Evolutionary conservation across 2,113 vertebrate genomes (phyloP).

Genomic region (Nansenia antarctica): DNA sequence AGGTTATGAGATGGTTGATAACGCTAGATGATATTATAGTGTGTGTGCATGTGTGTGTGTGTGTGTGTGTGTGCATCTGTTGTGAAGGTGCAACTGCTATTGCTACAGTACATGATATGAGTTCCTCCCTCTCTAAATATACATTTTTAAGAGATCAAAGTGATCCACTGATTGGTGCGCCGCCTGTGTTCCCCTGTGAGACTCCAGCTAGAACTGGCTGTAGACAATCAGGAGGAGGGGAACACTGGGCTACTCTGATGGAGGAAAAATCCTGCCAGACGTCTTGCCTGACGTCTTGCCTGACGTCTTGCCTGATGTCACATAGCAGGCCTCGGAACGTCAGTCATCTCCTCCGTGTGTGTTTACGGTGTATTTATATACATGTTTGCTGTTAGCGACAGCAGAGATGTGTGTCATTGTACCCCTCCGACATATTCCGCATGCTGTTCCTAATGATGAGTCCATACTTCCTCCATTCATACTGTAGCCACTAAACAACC

Average conservation of each 20-base stretch:
- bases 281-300: neutral
- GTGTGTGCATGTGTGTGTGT: too few species aligned
- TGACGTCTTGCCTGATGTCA: neutral
- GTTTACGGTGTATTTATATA: too few species aligned
- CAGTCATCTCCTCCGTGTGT: neutral
- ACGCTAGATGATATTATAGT: too few species aligned
- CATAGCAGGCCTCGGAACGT: neutral
- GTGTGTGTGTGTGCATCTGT: too few species aligned
- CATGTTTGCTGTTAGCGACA: neutral
- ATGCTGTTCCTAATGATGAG: too few species aligned
- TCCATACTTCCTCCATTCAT: neutral
- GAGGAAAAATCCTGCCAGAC: neutral
- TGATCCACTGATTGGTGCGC: neutral
- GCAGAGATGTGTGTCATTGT: constrained; percentile 15
- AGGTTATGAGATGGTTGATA: too few species aligned
- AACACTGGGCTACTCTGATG: neutral
- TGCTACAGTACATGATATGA: neutral
- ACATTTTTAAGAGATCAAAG: neutral
- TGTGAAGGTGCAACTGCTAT: neutral
- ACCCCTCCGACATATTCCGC: neutral
- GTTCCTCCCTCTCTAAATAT: neutral
- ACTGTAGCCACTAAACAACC: too few species aligned
- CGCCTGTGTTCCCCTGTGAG: neutral
- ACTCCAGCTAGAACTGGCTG: neutral
- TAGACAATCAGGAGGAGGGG: neutral